A percentile compares a stretch with the other conserved stretches of the same genome.
These are phyloP conservation scores for Brachynemurus nebulosus DNA, from an alignment of 2,888 invertebrate genomes.

Conservation along the genomic window DNA sequence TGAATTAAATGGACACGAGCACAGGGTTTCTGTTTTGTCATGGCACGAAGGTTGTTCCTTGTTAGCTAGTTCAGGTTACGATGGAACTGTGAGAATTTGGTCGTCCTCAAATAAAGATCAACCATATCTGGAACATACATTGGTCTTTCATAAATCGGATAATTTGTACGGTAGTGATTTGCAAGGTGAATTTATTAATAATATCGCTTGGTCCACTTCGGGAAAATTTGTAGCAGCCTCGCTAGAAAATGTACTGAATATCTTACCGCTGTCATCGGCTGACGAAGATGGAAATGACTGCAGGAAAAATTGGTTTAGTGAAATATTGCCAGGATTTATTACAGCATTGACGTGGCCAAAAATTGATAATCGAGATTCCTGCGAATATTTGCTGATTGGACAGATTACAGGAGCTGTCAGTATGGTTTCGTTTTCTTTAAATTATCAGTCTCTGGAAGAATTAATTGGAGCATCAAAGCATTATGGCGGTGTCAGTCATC, in stretches of 20 bases:
- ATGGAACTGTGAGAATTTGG: constrained; percentile 48
- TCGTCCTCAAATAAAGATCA: constrained; percentile 29
- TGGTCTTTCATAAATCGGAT: constrained; percentile 37
- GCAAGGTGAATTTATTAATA: constrained; percentile 33
- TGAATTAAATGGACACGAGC: constrained; percentile 40
- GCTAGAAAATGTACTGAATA: constrained; percentile 41
- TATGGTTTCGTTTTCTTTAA: constrained; percentile 25
- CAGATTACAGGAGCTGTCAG: constrained; percentile 36
- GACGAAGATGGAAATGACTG: constrained; percentile 20
- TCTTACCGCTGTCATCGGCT: constrained; percentile 37
- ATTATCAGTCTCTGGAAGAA: constrained; percentile 24
- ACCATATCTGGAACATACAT: constrained; percentile 34
- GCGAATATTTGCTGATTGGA: constrained; percentile 36
- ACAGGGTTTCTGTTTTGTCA: constrained; percentile 32
- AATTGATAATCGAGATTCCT: constrained; percentile 18
- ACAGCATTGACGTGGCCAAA: constrained; percentile 38
- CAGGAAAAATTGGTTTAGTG: constrained; percentile 29
- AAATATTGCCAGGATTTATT: constrained; percentile 33
- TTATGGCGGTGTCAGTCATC: constrained; percentile 35
- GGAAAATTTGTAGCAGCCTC: constrained; percentile 41
- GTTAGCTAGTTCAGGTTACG: constrained; percentile 43
- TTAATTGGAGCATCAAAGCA: constrained; percentile 28
- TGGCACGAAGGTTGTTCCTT: constrained; percentile 33
- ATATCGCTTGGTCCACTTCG: constrained; percentile 38
- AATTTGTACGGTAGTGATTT: constrained; percentile 36